phyloP scores from a whole-genome alignment of 2,888 invertebrate genomes.

The Napeogenes sylphis region DNA sequence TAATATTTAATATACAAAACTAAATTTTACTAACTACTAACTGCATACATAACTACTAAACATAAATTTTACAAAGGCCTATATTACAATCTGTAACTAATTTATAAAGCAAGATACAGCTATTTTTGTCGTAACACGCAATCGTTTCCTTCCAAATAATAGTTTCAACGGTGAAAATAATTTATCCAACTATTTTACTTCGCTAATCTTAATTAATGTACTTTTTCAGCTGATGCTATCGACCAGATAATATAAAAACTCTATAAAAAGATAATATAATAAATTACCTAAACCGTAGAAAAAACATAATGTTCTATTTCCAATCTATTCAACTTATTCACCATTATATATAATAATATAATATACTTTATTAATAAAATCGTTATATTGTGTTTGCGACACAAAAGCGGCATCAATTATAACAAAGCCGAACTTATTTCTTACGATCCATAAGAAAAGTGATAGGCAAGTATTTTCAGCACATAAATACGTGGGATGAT shows the following conservation, averaged over 20 bases:
- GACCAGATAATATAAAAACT: too few relatives aligned
- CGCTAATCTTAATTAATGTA: too few relatives aligned
- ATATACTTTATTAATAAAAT: not conserved
- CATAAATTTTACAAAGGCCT: too few relatives aligned
- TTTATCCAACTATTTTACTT: too few relatives aligned
- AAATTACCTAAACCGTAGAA: too few relatives aligned
- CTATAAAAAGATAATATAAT: too few relatives aligned
- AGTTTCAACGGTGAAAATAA: constrained; percentile 23
- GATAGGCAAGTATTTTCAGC: constrained; percentile 24
- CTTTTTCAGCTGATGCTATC: too few relatives aligned
- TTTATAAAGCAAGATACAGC: not conserved
- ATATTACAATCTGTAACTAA: constrained; percentile 4
- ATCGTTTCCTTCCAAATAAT: constrained; percentile 21
- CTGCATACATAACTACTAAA: too few relatives aligned
- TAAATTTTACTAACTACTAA: too few relatives aligned
- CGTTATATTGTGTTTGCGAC: not conserved
- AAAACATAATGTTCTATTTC: too few relatives aligned
- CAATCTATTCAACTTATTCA: not conserved
- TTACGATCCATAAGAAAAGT: constrained; percentile 9
- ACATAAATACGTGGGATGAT: constrained; percentile 22
- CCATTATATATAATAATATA: not conserved
- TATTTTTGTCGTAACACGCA: constrained; percentile 11
- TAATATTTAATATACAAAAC: too few relatives aligned
- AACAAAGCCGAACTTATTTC: constrained; percentile 4
- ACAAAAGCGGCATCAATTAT: constrained; percentile 8